A percentile compares a stretch with the other conserved stretches of the same genome.
These are phyloP conservation scores for Labeo catla DNA, from an alignment of 2,113 vertebrate genomes.

Conservation along the genomic window DNA sequence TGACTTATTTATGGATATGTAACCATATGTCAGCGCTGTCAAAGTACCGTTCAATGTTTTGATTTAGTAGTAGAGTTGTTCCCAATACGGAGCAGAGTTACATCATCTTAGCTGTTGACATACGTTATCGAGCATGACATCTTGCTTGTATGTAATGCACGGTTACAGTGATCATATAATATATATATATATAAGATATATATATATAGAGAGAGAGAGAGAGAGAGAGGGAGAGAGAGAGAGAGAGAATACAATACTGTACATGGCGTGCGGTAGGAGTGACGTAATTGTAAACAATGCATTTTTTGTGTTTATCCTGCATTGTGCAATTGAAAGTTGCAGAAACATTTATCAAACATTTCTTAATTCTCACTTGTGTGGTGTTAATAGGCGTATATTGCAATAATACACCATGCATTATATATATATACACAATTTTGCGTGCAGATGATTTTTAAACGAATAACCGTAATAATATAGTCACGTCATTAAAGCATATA, in stretches of 20 bases:
- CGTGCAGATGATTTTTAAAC: not conserved
- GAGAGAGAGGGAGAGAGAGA: too few relatives aligned
- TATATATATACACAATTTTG: too few relatives aligned
- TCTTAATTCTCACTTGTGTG: not conserved
- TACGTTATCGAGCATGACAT: not conserved
- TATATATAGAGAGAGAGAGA: too few relatives aligned
- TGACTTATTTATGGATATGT: not conserved
- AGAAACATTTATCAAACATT: not conserved
- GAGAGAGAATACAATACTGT: not conserved
- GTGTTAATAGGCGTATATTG: not conserved
- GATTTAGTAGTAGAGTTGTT: not conserved
- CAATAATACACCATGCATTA: not conserved
- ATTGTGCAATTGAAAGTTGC: not conserved
- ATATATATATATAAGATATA: too few relatives aligned
- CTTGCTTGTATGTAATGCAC: too few relatives aligned
- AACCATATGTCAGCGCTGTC: not conserved
- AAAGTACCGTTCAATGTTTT: constrained; percentile 4
- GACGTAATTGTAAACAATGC: not conserved
- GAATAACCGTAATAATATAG: not conserved
- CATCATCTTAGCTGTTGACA: not conserved
- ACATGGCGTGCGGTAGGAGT: not conserved
- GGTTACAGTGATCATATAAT: not conserved
- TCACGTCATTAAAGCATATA: too few relatives aligned
- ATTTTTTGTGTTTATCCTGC: not conserved
- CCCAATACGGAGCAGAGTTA: not conserved